Percentiles rank a stretch among this genome's conserved stretches.
These are phyloP conservation scores for Cordylochernes scorpioides DNA, from an alignment of 2,888 invertebrate genomes.

Conservation along the genomic window DNA sequence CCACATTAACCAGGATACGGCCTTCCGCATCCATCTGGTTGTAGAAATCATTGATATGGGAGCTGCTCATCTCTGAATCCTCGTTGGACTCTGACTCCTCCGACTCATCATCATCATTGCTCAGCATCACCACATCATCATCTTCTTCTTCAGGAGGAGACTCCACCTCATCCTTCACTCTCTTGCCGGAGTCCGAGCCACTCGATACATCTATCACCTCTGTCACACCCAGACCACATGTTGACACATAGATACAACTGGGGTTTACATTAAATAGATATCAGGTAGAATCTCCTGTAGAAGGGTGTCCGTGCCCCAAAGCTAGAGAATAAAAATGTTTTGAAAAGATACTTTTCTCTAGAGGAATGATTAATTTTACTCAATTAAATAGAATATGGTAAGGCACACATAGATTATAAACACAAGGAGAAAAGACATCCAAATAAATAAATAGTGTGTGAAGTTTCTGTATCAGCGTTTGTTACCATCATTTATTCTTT, in stretches of 20 bases:
- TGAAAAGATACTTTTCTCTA: too few species aligned
- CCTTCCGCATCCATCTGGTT: conserved; percentile 76
- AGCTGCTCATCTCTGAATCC: conserved; percentile 67
- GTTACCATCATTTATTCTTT: too few species aligned
- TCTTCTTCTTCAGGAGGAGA: conserved; percentile 6
- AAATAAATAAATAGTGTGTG: too few species aligned
- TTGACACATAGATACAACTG: background rate
- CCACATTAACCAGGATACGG: conserved; percentile 68
- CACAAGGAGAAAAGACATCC: too few species aligned
- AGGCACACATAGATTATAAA: too few species aligned
- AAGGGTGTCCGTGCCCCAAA: too few species aligned
- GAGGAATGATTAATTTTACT: too few species aligned
- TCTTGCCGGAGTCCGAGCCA: conserved; percentile 9
- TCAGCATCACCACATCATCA: conserved; percentile 12
- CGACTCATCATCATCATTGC: conserved; percentile 14
- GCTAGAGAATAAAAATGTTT: too few species aligned
- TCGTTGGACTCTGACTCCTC: conserved; percentile 31
- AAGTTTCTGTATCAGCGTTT: too few species aligned
- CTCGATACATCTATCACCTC: conserved; percentile 12
- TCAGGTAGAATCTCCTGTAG: too few species aligned
- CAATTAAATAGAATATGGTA: too few species aligned
- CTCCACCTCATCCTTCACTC: conserved; percentile 9
- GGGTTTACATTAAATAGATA: too few species aligned
- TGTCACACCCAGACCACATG: conserved; percentile 2
- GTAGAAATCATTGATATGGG: conserved; percentile 72